Conservation (phyloP, 2,113 vertebrate species). For the Hippocampus comes region DNA sequence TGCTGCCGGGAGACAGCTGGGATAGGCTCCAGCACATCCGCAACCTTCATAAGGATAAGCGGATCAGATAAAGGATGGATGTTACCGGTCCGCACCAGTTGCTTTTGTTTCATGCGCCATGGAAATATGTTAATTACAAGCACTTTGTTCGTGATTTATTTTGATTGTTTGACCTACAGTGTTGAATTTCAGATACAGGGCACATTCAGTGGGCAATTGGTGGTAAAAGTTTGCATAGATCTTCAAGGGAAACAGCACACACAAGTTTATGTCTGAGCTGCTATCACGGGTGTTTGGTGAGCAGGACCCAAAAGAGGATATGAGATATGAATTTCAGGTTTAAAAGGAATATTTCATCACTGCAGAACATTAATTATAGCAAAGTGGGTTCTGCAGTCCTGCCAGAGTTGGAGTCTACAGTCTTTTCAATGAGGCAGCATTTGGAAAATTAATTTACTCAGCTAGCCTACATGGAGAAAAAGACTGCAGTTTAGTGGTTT, state of each 20-base stretch:
- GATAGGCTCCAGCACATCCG: too few species aligned
- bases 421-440: constrained; percentile 36
- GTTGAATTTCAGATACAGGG: too few species aligned
- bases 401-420: constrained; percentile 24
- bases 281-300: constrained; percentile 27
- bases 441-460: background rate
- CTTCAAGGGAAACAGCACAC: background rate
- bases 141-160: background rate
- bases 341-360: constrained; percentile 60
- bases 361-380: constrained; percentile 42
- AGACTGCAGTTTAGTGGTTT: background rate
- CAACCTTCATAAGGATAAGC: too few species aligned
- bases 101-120: background rate
- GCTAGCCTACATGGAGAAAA: background rate
- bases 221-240: background rate
- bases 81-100: background rate
- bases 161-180: background rate
- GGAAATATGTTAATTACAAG: background rate
- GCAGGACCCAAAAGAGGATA: constrained; percentile 13
- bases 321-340: constrained; percentile 60
- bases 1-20: too few species aligned
- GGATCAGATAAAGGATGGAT: too few species aligned
- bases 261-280: constrained; percentile 26
- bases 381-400: constrained; percentile 31
- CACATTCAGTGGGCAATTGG: background rate